A percentile compares a stretch with the other conserved stretches of the same genome.
Evolutionary conservation across 2,888 invertebrate species (phyloP).

Genomic region (Synergus japonicus): DNA sequence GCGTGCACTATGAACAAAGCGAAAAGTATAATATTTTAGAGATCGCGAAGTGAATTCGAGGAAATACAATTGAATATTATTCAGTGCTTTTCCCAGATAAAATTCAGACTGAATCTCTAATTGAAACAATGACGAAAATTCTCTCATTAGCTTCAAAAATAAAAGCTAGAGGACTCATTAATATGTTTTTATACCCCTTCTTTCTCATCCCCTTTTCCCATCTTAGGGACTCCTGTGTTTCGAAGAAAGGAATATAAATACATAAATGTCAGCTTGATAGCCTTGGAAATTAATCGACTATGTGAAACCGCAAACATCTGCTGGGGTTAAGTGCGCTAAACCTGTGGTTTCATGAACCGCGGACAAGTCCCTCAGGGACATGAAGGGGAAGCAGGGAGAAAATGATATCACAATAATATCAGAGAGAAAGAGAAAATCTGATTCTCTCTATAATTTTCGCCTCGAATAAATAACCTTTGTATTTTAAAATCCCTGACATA

Average conservation of each 20-base stretch:
- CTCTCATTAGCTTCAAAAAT: too few relatives aligned
- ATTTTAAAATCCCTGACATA: background rate
- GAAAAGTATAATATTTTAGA: slow-evolving; percentile 12
- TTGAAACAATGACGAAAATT: background rate
- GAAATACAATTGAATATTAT: slow-evolving; percentile 15
- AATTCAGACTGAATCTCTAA: background rate
- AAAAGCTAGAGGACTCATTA: too few relatives aligned
- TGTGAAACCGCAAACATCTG: slow-evolving; percentile 55
- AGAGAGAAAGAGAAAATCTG: background rate
- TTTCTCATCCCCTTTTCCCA: background rate
- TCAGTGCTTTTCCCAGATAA: background rate
- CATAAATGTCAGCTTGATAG: background rate
- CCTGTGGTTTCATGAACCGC: slow-evolving; percentile 19
- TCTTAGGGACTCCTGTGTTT: background rate
- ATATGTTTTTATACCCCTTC: too few relatives aligned
- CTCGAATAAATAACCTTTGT: background rate
- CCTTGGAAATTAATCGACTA: background rate
- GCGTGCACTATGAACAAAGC: slow-evolving; percentile 49
- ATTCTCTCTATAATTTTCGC: background rate
- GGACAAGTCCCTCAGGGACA: slow-evolving; percentile 4
- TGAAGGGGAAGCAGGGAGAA: background rate
- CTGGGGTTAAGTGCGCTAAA: slow-evolving; percentile 41
- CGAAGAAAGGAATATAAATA: background rate
- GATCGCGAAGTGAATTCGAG: background rate
- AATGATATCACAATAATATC: background rate